These are phyloP conservation scores for Onychomys arenicola DNA, from an alignment of 2,797 vertebrate species.

Conservation along the genomic window DNA sequence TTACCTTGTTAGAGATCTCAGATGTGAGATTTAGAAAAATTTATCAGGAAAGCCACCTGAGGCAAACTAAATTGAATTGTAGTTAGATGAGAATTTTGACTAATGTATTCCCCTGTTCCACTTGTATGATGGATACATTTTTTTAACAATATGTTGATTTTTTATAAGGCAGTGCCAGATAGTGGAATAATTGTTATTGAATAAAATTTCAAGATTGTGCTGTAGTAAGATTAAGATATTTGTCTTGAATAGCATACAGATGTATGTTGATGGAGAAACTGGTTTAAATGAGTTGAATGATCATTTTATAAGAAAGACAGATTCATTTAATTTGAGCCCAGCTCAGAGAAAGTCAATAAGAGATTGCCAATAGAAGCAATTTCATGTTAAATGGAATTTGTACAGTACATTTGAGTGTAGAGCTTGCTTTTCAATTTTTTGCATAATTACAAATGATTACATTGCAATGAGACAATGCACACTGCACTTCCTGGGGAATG, in stretches of 20 bases:
- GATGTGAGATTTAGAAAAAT: slow-evolving; percentile 5
- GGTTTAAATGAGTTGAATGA: slow-evolving; percentile 85
- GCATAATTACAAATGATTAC: slow-evolving; percentile 82
- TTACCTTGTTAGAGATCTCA: slow-evolving; percentile 12
- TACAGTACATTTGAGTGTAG: slow-evolving; percentile 65
- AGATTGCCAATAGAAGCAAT: slow-evolving; percentile 87
- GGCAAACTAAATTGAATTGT: not conserved
- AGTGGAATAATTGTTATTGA: slow-evolving; percentile 5
- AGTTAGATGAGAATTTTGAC: not conserved
- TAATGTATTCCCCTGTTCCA: not conserved
- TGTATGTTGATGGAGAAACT: slow-evolving; percentile 74
- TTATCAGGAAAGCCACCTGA: not conserved
- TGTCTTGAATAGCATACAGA: slow-evolving; percentile 69
- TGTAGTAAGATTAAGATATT: slow-evolving; percentile 42
- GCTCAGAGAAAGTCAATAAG: slow-evolving; percentile 79
- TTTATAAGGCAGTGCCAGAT: not conserved
- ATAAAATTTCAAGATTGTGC: slow-evolving; percentile 25
- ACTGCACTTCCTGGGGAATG: not conserved
- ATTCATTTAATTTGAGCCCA: slow-evolving; percentile 85
- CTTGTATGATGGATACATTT: not conserved
- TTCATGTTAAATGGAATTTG: slow-evolving; percentile 84
- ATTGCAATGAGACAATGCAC: slow-evolving; percentile 62
- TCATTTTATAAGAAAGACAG: slow-evolving; percentile 84
- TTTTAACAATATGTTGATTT: not conserved
- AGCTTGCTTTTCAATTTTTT: slow-evolving; percentile 62